Conservation (phyloP, 2,797 vertebrate species). For the Cynodonichthys magdalenae region DNA sequence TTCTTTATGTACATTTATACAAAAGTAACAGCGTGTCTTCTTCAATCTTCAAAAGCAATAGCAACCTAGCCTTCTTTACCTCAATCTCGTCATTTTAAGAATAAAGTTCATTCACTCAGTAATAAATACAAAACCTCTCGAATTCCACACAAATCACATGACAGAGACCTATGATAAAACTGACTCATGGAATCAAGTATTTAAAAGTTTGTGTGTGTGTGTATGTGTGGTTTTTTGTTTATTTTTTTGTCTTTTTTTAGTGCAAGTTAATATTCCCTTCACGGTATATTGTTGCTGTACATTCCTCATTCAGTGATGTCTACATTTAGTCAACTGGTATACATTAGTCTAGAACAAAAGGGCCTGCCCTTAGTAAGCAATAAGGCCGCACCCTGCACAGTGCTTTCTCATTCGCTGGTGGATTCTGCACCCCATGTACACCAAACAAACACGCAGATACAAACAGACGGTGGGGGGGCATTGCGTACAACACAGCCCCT, state of each 20-base stretch:
- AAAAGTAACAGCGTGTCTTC: conserved; percentile 98
- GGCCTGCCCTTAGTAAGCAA: conserved; percentile 94
- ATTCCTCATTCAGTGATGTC: conserved; percentile 99
- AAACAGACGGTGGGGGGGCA: conserved; percentile 67
- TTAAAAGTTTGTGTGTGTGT: conserved; percentile 86
- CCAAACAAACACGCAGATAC: conserved; percentile 66
- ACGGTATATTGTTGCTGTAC: conserved; percentile 98
- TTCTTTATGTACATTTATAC: conserved; percentile 99
- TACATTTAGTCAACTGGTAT: conserved; percentile 88
- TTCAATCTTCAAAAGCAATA: conserved; percentile 97
- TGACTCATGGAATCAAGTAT: conserved; percentile 99
- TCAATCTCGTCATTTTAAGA: conserved; percentile 83
- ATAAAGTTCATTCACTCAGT: conserved; percentile 97
- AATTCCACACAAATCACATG: conserved; percentile 94
- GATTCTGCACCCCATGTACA: conserved; percentile 86
- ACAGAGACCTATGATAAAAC: conserved; percentile 97
- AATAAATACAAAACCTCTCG: conserved; percentile 99
- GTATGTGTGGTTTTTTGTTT: conserved; percentile 30
- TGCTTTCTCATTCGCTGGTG: conserved; percentile 97
- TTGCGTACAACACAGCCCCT: conserved; percentile 67
- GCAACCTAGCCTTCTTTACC: conserved; percentile 94
- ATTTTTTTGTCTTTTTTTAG: conserved; percentile 82
- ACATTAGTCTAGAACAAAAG: conserved; percentile 87
- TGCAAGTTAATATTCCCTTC: conserved; percentile 99
- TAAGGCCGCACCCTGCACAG: conserved; percentile 98